Percentiles rank a stretch among this genome's conserved stretches.
Conservation (phyloP, 2,888 invertebrate genomes). For the Lydus trimaculatus region DNA sequence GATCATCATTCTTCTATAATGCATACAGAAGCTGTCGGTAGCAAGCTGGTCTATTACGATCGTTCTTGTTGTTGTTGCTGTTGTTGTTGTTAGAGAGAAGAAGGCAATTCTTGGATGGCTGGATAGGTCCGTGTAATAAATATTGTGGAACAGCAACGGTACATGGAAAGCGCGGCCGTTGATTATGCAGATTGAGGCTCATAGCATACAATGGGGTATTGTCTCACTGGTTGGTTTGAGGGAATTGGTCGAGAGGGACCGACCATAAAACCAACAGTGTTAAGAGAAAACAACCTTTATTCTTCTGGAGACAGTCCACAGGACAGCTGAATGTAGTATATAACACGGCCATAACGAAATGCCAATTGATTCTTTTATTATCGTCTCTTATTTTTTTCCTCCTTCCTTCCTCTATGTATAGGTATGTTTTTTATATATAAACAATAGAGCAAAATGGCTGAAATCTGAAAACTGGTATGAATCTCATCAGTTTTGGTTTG, state of each 20-base stretch:
- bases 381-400: neutral
- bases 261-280: neutral
- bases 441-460: slow-evolving; percentile 20
- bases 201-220: slow-evolving; percentile 41
- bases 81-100: slow-evolving; percentile 12
- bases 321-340: slow-evolving; percentile 31
- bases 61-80: slow-evolving; percentile 3
- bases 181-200: slow-evolving; percentile 39
- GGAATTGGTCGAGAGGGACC: slow-evolving; percentile 19
- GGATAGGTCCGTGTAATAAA: slow-evolving; percentile 18
- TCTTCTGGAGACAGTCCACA: slow-evolving; percentile 9
- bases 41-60: neutral
- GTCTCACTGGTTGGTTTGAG: slow-evolving; percentile 25
- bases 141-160: slow-evolving; percentile 25
- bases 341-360: slow-evolving; percentile 16
- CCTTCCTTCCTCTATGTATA: neutral
- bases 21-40: neutral
- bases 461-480: neutral
- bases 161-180: slow-evolving; percentile 30
- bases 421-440: neutral
- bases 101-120: neutral
- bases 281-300: neutral
- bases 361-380: slow-evolving; percentile 32
- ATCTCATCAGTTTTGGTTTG: neutral
- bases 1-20: neutral